Evolutionary conservation across 2,797 vertebrate genomes (phyloP), one percentile per base, ranked within the genome.

Genomic region (Valencia hispanica): DNA sequence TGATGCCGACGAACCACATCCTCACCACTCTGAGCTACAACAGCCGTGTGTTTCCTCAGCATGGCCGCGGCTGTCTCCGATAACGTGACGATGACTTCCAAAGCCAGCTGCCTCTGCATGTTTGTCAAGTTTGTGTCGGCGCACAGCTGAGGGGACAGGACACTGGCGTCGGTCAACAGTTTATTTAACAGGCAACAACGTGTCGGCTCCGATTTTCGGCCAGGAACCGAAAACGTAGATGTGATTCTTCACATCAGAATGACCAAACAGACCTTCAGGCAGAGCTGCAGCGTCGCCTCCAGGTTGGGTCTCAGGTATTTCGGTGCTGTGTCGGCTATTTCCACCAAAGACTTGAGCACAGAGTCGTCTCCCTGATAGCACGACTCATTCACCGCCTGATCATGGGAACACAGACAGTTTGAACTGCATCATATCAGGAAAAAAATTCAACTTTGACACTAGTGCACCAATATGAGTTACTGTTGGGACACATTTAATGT

Each of bases 61-160:
- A 99, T 99, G 83, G 98, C 97, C 1, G 98, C 97, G 4, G 98
- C 98, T 0, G 98, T 99, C 94, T 99, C 98, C 0, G 98, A 99
- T 55, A 99, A 94, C 3, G 98, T 99, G 87, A 99, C 98, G 0
- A 99, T 97, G 74, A 99, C 98, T 93, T 99, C 98, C 70, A 99
- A 88, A 0, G 98, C 97, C 91, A 99, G 87, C 83, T 99, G 98
- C 83, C 98, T 95, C 89, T 99, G 98, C 97, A 99, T 99, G 89
- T 99, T 99, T 17, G 95, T 96, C 91, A 99, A 95, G 91, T 85
- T 97, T 48, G 95, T 93, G 93, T 99, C 98, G 2, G 96, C 98
- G 80, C 97, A 99, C 59, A 99, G 79, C 98, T 99, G 88, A 25
- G 45, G 73, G 88, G 73, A 80, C 30, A 50, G 0, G 41, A 59